phyloP scores from a whole-genome alignment of 2,888 invertebrate genomes.

The Galeopsomyia nigrocyanea region DNA sequence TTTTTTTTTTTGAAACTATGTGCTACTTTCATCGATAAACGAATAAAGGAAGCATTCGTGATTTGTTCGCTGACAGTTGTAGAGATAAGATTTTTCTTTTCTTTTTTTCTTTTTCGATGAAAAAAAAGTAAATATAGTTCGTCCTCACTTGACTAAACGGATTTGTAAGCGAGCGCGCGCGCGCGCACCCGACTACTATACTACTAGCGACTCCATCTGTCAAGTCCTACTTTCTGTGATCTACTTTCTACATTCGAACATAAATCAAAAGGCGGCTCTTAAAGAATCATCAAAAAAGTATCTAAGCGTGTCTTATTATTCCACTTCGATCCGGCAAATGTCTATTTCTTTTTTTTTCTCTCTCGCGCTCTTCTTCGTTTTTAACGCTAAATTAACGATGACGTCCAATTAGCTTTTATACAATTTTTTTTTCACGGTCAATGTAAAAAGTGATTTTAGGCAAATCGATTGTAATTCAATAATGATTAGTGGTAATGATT shows the following conservation, averaged over 20 bases:
- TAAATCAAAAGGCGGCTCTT: conserved; percentile 42
- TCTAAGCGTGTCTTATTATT: conserved; percentile 3
- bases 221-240: conserved; percentile 49
- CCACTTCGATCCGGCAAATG: no score
- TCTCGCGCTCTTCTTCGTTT: no score
- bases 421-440: no score
- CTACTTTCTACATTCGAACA: conserved; percentile 43
- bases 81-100: conserved; percentile 38
- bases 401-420: no score
- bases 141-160: conserved; percentile 2
- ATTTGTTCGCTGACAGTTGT: conserved; percentile 1
- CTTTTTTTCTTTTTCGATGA: no score
- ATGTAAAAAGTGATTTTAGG: no score
- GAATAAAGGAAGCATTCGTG: conserved; percentile 12
- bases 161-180: conserved; percentile 16
- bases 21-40: conserved; percentile 3
- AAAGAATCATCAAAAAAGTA: conserved; percentile 11
- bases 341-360: no score
- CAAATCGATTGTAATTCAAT: no score
- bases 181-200: not conserved
- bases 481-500: no score
- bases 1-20: conserved; percentile 6
- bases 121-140: conserved; percentile 15
- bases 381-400: no score
- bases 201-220: conserved; percentile 40